Conservation (phyloP, 1,140 invertebrate species). For the Plutomurus gul region DNA sequence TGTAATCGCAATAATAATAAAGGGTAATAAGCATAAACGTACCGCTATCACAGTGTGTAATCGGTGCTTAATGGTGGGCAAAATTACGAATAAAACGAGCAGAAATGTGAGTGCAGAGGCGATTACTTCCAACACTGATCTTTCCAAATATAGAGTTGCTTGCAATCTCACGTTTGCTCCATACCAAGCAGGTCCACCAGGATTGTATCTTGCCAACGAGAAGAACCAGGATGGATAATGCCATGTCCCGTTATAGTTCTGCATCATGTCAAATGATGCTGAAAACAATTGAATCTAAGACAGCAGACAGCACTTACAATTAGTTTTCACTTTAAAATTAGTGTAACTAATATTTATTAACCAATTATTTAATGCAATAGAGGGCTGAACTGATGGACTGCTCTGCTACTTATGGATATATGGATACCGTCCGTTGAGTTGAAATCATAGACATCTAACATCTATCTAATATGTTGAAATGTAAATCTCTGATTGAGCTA, state of each 20-base stretch:
- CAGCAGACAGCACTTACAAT: too few relatives aligned
- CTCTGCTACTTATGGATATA: too few relatives aligned
- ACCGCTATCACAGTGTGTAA: slow-evolving; percentile 47
- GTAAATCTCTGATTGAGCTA: too few relatives aligned
- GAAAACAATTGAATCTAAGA: too few relatives aligned
- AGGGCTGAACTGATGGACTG: too few relatives aligned
- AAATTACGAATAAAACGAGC: slow-evolving; percentile 41
- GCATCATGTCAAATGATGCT: too few relatives aligned
- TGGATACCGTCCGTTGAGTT: too few relatives aligned
- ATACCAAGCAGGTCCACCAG: slow-evolving; percentile 51
- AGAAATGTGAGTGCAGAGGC: slow-evolving; percentile 17
- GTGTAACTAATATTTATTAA: too few relatives aligned
- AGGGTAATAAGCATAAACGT: slow-evolving; percentile 1
- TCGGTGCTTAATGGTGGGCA: slow-evolving; percentile 48
- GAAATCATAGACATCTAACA: too few relatives aligned
- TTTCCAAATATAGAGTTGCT: slow-evolving; percentile 38
- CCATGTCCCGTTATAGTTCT: slow-evolving; percentile 39
- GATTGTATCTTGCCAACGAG: slow-evolving; percentile 42
- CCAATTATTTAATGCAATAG: too few relatives aligned
- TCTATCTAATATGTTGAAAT: too few relatives aligned
- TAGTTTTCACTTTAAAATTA: too few relatives aligned
- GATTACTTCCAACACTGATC: slow-evolving; percentile 41
- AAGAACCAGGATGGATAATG: slow-evolving; percentile 52
- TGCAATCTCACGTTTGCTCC: slow-evolving; percentile 4
- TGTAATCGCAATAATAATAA: background rate